Percentiles rank a stretch among this genome's conserved stretches.
Evolutionary conservation across 2,797 vertebrate genomes (phyloP).

Genomic region (Lepus townsendii): DNA sequence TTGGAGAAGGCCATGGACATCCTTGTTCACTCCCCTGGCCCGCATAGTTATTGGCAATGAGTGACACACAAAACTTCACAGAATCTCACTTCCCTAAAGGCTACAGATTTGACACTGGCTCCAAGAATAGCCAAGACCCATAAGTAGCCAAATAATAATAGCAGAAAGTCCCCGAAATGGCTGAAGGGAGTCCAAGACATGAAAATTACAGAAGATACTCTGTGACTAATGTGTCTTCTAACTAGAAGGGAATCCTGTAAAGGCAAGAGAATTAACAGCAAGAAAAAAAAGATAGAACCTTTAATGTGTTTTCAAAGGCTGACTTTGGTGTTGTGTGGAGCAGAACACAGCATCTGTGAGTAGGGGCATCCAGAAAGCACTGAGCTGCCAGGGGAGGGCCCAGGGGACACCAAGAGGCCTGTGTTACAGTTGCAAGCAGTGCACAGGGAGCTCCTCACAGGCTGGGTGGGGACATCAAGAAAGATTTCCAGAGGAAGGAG

Average conservation of each 20-base stretch:
- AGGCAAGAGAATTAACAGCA: neutral
- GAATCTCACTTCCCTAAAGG: constrained; percentile 20
- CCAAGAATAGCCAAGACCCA: constrained; percentile 12
- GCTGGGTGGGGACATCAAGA: neutral
- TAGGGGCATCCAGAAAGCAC: neutral
- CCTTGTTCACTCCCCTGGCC: neutral
- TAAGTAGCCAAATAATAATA: neutral
- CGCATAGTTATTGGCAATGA: constrained; percentile 32
- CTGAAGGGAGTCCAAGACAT: neutral
- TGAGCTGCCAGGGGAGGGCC: neutral
- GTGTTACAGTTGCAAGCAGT: neutral
- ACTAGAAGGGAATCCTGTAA: neutral
- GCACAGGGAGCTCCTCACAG: neutral
- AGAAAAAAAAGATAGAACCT: neutral
- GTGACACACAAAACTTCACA: constrained; percentile 12
- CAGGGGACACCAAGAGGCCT: neutral
- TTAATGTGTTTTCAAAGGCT: neutral
- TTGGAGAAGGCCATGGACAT: neutral
- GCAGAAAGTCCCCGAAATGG: constrained; percentile 36
- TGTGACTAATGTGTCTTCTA: constrained; percentile 32
- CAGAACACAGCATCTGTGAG: neutral
- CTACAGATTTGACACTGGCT: neutral
- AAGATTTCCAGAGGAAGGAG: neutral
- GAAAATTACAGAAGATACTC: constrained; percentile 22
- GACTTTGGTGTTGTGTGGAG: neutral